Base-by-base conservation (phyloP, 2,888 invertebrate genomes). In the Heliconius ismenius region DNA sequence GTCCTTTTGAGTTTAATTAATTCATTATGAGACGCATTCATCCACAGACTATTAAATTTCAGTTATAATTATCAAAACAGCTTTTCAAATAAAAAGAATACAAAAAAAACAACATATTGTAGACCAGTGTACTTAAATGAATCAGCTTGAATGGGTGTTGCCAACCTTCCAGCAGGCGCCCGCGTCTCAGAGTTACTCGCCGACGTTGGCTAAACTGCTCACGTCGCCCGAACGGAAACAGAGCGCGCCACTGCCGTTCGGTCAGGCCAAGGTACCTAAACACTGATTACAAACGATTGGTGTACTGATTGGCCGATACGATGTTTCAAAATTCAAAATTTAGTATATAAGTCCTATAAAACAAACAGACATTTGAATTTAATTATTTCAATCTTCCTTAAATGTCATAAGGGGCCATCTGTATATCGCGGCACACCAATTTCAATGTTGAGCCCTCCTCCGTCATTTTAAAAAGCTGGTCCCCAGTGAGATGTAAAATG, bases 141-240 rank as follows among this genome's bases (percentile, higher is more conserved):
- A 83, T 82, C 81, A 87, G 90, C 88, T 91, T 92, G 92, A 92
- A 92, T 91, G 92, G 90, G 93, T 93, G 92, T 93, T 93, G 93
- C 92, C 93, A 92, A 91, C 90, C 86, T 93, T 93, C 85, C 93
- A 93, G 93, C 92, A 91, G 91, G 95, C 95, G 88, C 87, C 92
- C 86, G 90, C 91, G 83, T 95, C 96, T 83, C 93, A 94, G 91
- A 95, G 96, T 84, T 97, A 96, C 92, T 97, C 97, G 84, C 97
- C 97, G 81, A 97, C 97, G 84, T 95, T 97, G 90, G 97, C 97
- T 82, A 95, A 97, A 90, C 95, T 97, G 83, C 95, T 97, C 84
- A 97, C 97, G 81, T 97, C 97, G 78, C 95, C 95, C 85, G 95
- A 95, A 88, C 87, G 92, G 88, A 91, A 89, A 88, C 92, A 91